These are phyloP conservation scores for Nematopogon swammerdamellus DNA, from an alignment of 2,888 invertebrate species.

Conservation along the genomic window DNA sequence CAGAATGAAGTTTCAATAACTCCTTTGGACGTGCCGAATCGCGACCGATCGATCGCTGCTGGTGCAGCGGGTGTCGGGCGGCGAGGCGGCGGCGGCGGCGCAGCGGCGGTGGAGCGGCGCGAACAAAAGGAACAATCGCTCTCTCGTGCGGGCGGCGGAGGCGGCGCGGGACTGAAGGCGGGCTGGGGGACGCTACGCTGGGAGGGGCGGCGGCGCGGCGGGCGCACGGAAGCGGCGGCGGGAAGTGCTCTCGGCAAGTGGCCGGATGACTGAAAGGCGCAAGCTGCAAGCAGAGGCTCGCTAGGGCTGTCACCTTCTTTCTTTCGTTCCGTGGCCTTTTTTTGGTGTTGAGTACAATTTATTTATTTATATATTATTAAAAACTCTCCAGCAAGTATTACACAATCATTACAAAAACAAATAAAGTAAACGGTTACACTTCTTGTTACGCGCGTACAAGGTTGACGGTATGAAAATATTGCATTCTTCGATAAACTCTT, in stretches of 20 bases:
- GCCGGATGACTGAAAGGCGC: conserved; percentile 36
- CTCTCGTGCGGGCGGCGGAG: background rate
- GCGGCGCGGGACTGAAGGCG: conserved; percentile 19
- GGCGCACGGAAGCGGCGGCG: conserved; percentile 17
- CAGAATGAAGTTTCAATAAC: background rate
- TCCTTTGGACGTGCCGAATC: background rate
- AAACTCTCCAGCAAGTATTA: too few relatives aligned
- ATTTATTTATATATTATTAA: too few relatives aligned
- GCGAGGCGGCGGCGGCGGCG: background rate
- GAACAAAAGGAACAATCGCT: conserved; percentile 45
- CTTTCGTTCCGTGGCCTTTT: too few relatives aligned
- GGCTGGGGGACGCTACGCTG: conserved; percentile 33
- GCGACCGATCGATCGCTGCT: conserved; percentile 41
- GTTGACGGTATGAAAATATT: too few relatives aligned
- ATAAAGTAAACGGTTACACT: too few relatives aligned
- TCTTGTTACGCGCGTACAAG: too few relatives aligned
- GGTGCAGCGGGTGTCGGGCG: too few relatives aligned
- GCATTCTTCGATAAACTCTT: too few relatives aligned
- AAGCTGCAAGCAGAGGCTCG: conserved; percentile 12
- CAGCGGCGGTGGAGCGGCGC: background rate
- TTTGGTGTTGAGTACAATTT: too few relatives aligned
- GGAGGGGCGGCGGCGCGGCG: conserved; percentile 15
- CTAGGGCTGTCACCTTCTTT: too few relatives aligned
- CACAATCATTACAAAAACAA: too few relatives aligned
- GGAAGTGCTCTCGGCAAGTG: conserved; percentile 39